Evolutionary conservation across 2,113 vertebrate species (phyloP).

Genomic region (Lucifuga dentata): DNA sequence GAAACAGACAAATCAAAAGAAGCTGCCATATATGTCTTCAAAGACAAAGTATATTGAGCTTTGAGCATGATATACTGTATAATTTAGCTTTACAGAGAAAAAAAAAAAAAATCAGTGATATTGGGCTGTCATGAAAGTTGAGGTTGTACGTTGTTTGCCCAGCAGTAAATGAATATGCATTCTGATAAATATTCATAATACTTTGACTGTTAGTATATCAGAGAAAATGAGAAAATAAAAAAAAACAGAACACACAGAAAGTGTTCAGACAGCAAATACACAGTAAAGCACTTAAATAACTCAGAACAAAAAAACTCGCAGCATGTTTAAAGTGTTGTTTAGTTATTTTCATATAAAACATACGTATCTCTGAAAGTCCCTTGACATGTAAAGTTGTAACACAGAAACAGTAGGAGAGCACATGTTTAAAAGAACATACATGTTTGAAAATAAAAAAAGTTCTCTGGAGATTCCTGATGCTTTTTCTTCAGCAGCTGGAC

Average conservation of each 20-base stretch:
- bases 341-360: conserved; percentile 44
- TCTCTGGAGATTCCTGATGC: conserved; percentile 7
- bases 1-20: conserved; percentile 34
- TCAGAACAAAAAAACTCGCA: conserved; percentile 24
- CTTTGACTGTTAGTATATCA: conserved; percentile 14
- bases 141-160: background rate
- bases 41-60: conserved; percentile 61
- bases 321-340: conserved; percentile 23
- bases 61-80: conserved; percentile 45
- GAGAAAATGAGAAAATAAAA: conserved; percentile 27
- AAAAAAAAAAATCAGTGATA: conserved; percentile 42
- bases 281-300: conserved; percentile 47
- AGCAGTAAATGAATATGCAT: conserved; percentile 1
- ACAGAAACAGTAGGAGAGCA: conserved; percentile 36
- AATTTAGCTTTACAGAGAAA: conserved; percentile 38
- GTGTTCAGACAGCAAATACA: conserved; percentile 54
- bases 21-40: conserved; percentile 34
- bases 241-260: conserved; percentile 35
- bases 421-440: conserved; percentile 56
- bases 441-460: background rate
- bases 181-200: conserved; percentile 9
- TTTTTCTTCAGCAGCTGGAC: conserved; percentile 12
- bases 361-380: conserved; percentile 54
- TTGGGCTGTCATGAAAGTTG: conserved; percentile 22
- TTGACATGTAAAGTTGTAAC: conserved; percentile 48